A percentile compares a stretch with the other conserved stretches of the same genome.
Evolutionary conservation across 1,140 invertebrate species (phyloP).

Genomic region (Zophobas morio): DNA sequence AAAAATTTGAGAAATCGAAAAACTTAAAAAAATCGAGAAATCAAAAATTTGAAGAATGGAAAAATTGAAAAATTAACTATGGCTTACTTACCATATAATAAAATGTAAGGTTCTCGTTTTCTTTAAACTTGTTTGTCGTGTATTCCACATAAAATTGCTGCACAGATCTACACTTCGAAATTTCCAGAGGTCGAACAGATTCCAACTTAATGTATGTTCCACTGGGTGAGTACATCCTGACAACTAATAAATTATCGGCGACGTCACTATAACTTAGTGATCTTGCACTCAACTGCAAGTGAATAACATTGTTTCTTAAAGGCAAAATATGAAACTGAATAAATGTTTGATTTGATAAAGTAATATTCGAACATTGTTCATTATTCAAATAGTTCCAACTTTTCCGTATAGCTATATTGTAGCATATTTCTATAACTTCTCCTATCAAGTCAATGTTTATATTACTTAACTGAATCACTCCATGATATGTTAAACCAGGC

Average conservation of each 20-base stretch:
- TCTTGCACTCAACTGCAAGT: slow-evolving; percentile 59
- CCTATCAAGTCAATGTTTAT: slow-evolving; percentile 51
- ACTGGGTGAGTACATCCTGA: slow-evolving; percentile 58
- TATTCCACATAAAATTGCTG: slow-evolving; percentile 60
- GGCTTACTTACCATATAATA: slow-evolving; percentile 61
- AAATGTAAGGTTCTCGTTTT: slow-evolving; percentile 59
- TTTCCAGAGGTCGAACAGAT: slow-evolving; percentile 42
- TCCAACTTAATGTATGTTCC: slow-evolving; percentile 59
- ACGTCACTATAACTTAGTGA: slow-evolving; percentile 60
- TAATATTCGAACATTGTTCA: slow-evolving; percentile 60
- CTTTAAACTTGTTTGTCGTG: slow-evolving; percentile 56
- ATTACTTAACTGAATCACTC: slow-evolving; percentile 67
- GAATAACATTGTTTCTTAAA: slow-evolving; percentile 60
- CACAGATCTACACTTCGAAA: slow-evolving; percentile 51
- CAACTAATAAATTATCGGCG: slow-evolving; percentile 49
- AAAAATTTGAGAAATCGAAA: too few relatives aligned
- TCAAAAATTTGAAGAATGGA: too few relatives aligned
- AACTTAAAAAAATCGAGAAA: too few relatives aligned
- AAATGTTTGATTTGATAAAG: slow-evolving; percentile 49
- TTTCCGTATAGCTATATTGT: slow-evolving; percentile 63
- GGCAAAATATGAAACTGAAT: slow-evolving; percentile 59
- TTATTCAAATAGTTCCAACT: slow-evolving; percentile 62
- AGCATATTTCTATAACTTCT: slow-evolving; percentile 63
- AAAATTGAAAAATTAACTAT: too few relatives aligned
- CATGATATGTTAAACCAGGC: slow-evolving; percentile 74